Percentiles rank a stretch among this genome's conserved stretches.
These are phyloP conservation scores for Halichoeres trimaculatus DNA, from an alignment of 2,113 vertebrate genomes.

Conservation along the genomic window DNA sequence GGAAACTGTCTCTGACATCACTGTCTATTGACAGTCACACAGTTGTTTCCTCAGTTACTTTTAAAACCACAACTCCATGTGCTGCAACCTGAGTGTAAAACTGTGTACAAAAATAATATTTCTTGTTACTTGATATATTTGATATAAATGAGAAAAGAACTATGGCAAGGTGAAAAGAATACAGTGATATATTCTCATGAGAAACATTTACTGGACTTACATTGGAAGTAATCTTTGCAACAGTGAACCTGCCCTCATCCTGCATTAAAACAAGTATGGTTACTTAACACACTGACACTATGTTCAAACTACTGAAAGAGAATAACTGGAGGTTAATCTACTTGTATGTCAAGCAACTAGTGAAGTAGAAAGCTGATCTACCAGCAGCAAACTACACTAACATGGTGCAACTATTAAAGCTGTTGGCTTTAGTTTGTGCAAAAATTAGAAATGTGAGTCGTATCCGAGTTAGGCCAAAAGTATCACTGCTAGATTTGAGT, in stretches of 20 bases:
- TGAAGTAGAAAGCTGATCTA: constrained; percentile 29
- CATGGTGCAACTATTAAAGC: constrained; percentile 13
- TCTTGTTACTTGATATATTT: not conserved
- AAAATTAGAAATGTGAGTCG: not conserved
- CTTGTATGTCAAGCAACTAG: constrained; percentile 29
- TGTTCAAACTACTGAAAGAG: not conserved
- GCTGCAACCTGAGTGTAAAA: not conserved
- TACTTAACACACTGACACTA: constrained; percentile 46
- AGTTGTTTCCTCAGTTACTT: not conserved
- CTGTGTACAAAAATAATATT: not conserved
- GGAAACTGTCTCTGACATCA: constrained; percentile 50
- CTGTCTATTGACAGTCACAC: constrained; percentile 6
- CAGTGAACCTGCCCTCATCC: constrained; percentile 57
- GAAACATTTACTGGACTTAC: constrained; percentile 45
- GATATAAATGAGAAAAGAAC: not conserved
- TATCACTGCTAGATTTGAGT: not conserved
- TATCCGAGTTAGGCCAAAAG: not conserved
- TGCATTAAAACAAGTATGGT: constrained; percentile 62
- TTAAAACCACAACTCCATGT: constrained; percentile 8
- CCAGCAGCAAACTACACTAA: constrained; percentile 9
- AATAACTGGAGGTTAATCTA: constrained; percentile 26
- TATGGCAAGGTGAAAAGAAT: not conserved
- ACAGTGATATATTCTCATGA: constrained; percentile 1
- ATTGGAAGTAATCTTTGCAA: constrained; percentile 60
- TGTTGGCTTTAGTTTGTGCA: not conserved